Evolutionary conservation across 1,140 invertebrate genomes (phyloP).

Genomic region (Tetraneura akinire): DNA sequence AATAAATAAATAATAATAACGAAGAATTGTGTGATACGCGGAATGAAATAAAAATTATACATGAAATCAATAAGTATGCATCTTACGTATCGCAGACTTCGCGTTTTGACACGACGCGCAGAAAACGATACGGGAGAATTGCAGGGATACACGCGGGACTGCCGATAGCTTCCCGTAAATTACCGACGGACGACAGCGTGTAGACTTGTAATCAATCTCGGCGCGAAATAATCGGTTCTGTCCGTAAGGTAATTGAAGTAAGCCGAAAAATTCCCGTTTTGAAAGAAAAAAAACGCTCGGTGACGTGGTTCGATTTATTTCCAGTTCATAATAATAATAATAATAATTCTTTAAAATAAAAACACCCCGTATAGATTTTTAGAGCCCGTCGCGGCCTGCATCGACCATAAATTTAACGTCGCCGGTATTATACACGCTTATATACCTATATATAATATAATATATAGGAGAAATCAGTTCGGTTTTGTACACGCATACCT

Average conservation of each 20-base stretch:
- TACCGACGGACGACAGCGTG: conserved; percentile 2
- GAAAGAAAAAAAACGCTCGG: conserved; percentile 8
- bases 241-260: conserved; percentile 34
- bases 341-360: conserved; percentile 45
- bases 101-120: no score
- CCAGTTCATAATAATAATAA: conserved; percentile 25
- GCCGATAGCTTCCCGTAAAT: conserved; percentile 19
- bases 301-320: conserved; percentile 35
- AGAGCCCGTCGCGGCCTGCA: not conserved
- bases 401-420: conserved; percentile 11
- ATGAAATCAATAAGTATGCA: no score
- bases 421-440: not conserved
- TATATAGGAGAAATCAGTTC: no score
- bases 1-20: no score
- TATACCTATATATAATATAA: no score
- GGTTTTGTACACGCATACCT: no score
- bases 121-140: no score
- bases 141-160: not conserved
- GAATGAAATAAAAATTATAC: no score
- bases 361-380: conserved; percentile 9
- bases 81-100: no score
- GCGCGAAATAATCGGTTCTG: conserved; percentile 41
- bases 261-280: conserved; percentile 39
- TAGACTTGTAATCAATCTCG: conserved; percentile 15
- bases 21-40: no score